Conservation (phyloP, 2,888 invertebrate genomes). For the Eutolmus rufibarbis region DNA sequence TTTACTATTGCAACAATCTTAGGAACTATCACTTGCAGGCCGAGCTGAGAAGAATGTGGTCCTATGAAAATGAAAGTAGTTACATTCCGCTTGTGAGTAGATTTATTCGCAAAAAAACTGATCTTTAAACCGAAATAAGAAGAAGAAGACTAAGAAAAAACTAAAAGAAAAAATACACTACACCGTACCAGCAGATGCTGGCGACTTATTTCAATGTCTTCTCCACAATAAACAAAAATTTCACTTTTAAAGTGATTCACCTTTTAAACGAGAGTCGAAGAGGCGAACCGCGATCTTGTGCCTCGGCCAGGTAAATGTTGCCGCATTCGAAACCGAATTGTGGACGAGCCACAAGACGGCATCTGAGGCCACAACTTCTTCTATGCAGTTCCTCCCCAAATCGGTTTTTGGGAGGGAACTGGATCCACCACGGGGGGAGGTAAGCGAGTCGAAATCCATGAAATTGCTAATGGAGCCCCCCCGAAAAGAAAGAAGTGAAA, state of each 20-base stretch:
- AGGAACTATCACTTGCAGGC: background rate
- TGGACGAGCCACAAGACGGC: background rate
- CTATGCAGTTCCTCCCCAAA: background rate
- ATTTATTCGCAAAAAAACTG: background rate
- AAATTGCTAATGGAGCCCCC: background rate
- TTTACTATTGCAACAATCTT: background rate
- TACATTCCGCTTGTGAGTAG: background rate
- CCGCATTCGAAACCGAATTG: background rate
- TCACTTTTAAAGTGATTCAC: constrained; percentile 32
- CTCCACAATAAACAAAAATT: constrained; percentile 11
- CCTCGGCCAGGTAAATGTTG: constrained; percentile 40
- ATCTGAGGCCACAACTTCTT: background rate
- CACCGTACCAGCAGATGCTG: background rate
- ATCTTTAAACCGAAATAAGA: background rate
- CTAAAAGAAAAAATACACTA: background rate
- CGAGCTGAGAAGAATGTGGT: background rate
- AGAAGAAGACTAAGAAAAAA: background rate
- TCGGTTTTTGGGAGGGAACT: background rate
- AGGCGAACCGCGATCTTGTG: constrained; percentile 38
- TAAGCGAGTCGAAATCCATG: background rate
- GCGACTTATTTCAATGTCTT: background rate
- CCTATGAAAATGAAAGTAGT: background rate
- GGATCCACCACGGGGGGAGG: background rate
- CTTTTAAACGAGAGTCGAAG: constrained; percentile 4
- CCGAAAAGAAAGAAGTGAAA: background rate